Evolutionary conservation across 1,140 invertebrate species (phyloP), one percentile per base, ranked within the genome.

Genomic region (Leptopilina clavipes): DNA sequence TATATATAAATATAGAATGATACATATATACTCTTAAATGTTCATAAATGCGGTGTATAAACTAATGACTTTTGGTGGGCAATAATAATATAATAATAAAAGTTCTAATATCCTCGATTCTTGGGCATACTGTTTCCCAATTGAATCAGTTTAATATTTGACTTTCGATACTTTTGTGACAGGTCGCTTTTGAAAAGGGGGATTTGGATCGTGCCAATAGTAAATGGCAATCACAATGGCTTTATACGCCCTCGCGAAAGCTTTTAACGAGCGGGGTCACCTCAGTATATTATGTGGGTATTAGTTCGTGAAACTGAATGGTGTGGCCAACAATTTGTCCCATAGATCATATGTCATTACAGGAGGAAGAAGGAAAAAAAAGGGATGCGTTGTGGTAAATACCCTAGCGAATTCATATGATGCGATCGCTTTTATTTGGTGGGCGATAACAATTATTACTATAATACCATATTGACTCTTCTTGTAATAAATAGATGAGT

Each of bases 271-370:
- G 59, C 59, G 59, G 59, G 59, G 59, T 65, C 59, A 65, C 22
- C 59, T 65, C 59, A 11, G 22, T 65, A 65, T 65, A 65, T 65
- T 65, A 65, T 65, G 59, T 65, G 59, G 59, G 59, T 65, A 65
- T 65, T 65, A 65, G 59, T 65, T 37, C 22, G 59, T 65, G 59
- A 65, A 65, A 65, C 59, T 65, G 59, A 22, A 65, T 65, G 59
- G 59, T 65, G 59, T 65, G 59, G 59, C 59, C 59, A 37, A 65
- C 59, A 65, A 65, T 65, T 65, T 65, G 59, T 65, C 59, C 59
- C 59, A 65, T 65, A 65, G 59, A 65, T 65, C 59, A 65, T 65
- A 65, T 65, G 59, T 65, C 59, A 65, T 65, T 65, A 65, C 25
- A 2, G 25, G 25, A 31, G 25, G n/a, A n/a, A n/a, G n/a, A n/a